phyloP scores from a whole-genome alignment of 2,113 vertebrate genomes.

The Colaptes auratus region DNA sequence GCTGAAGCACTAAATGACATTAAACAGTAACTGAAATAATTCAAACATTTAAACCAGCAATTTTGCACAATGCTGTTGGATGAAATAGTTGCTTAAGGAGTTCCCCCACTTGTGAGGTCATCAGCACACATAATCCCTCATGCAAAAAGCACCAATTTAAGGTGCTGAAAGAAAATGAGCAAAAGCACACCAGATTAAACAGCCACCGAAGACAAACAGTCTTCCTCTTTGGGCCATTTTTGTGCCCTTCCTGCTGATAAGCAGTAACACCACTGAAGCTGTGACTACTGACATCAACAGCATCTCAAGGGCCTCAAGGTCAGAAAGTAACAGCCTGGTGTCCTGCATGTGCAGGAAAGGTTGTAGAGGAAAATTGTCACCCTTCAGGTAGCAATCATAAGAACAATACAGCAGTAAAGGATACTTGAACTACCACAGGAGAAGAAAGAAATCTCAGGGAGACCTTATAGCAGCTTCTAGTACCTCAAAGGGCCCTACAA shows the following conservation, averaged over 20 bases:
- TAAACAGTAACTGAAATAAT: background rate
- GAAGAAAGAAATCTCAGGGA: no score
- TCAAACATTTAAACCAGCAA: background rate
- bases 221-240: background rate
- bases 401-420: background rate
- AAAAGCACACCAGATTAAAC: background rate
- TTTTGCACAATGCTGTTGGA: background rate
- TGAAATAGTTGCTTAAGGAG: background rate
- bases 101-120: background rate
- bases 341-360: accelerated
- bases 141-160: background rate
- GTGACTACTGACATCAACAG: background rate
- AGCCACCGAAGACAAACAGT: background rate
- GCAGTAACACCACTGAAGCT: background rate
- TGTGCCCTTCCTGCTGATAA: background rate
- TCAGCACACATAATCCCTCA: background rate
- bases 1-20: accelerated
- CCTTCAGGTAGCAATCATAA: no score
- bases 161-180: background rate
- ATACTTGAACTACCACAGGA: background rate
- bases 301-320: accelerated
- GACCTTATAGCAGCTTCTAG: no score
- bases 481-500: no score
- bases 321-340: accelerated
- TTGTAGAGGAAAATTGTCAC: background rate